Evolutionary conservation across 1,140 invertebrate species (phyloP), one percentile per base, ranked within the genome.

Genomic region (Diorhabda sublineata): DNA sequence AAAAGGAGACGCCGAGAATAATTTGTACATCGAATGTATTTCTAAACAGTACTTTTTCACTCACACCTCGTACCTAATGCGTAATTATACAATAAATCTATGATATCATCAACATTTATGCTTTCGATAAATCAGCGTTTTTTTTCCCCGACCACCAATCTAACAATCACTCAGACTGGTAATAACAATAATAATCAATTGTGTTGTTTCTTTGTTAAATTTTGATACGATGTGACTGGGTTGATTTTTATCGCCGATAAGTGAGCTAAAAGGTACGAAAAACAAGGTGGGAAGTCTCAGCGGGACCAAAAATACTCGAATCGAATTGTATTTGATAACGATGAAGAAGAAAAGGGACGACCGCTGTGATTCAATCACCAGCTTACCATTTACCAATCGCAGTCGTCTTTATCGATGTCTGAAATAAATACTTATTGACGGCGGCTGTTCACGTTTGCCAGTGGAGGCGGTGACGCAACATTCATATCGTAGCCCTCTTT

Each of bases 331-430:
- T 76, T 76, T 76, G 70, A 75, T 73, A 74, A 72, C 71, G 47
- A 63, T 71, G 70, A 69, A 63, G 64, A 74, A 76, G 70, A 73
- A 75, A 26, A 75, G 71, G 74, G 75, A 71, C 75, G 70, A 75
- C 75, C 74, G 74, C 74, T 75, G 75, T 64, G 75, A 77, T 77
- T 71, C 75, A 77, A 77, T 75, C 72, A 75, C 68, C 47, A n/a
- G 73, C 71, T 75, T 60, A 64, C 70, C 75, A 74, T 67, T 77
- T 74, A 75, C 72, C 74, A 75, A 76, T 76, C 75, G 75, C 70
- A 45, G n/a, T 42, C n/a, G 43, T 61, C 59, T 43, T 61, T 73
- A 73, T 73, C 70, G 64, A 67, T 65, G 45, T 71, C 58, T 42
- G 6, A 52, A 52, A 52, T 52, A 52, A 26, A 26, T 26, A 26